Percentiles rank a stretch among this genome's conserved stretches.
Evolutionary conservation across 2,797 vertebrate genomes (phyloP).

Genomic region (Selene dorsalis): DNA sequence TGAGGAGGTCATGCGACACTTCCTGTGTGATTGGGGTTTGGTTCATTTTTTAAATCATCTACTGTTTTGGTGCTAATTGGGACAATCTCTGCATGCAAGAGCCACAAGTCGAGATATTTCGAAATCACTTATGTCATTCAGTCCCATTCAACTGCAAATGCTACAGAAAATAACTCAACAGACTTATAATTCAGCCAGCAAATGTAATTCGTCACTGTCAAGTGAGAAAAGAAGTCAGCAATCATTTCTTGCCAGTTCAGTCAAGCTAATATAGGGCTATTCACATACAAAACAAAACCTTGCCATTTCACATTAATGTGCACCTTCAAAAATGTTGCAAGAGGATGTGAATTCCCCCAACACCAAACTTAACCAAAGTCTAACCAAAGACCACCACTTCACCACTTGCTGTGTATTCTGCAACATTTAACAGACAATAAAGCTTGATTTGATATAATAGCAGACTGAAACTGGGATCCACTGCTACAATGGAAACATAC

Average conservation of each 20-base stretch:
- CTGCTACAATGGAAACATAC: background rate
- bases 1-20: constrained; percentile 61
- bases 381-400: constrained; percentile 3
- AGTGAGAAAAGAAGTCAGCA: constrained; percentile 39
- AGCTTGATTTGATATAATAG: constrained; percentile 28
- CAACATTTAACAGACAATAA: constrained; percentile 39
- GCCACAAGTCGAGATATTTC: constrained; percentile 66
- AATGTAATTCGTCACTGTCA: constrained; percentile 63
- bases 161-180: constrained; percentile 58
- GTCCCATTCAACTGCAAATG: constrained; percentile 57
- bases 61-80: constrained; percentile 76
- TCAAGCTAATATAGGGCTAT: constrained; percentile 48
- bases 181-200: constrained; percentile 53
- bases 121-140: constrained; percentile 66
- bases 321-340: constrained; percentile 30
- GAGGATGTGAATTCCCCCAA: too few species aligned
- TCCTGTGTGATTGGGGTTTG: constrained; percentile 70
- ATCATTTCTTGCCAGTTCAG: constrained; percentile 50
- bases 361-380: too few species aligned
- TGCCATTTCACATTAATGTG: constrained; percentile 30
- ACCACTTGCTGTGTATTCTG: constrained; percentile 6
- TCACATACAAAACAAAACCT: constrained; percentile 37
- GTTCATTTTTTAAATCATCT: constrained; percentile 64
- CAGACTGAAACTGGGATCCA: constrained; percentile 20
- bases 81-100: constrained; percentile 55